Evolutionary conservation across 2,888 invertebrate genomes (phyloP).

Genomic region (Diaprepes abbreviatus): DNA sequence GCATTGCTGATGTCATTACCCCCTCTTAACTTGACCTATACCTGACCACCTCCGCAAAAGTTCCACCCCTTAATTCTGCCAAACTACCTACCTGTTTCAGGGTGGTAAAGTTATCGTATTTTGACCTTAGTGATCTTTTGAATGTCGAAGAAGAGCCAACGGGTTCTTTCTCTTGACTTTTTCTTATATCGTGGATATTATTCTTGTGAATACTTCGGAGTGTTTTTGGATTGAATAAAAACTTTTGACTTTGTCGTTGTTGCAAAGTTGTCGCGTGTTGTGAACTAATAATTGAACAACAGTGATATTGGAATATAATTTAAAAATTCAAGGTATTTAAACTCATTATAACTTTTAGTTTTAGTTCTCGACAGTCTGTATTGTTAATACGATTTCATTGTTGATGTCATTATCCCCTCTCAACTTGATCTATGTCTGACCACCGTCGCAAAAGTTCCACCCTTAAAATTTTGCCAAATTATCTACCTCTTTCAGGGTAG

Average conservation of each 20-base stretch:
- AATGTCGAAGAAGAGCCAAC: not conserved
- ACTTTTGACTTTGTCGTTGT: not conserved
- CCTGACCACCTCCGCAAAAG: conserved; percentile 19
- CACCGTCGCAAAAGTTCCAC: conserved; percentile 14
- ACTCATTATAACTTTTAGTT: too few relatives aligned
- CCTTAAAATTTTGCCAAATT: not conserved
- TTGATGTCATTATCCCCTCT: conserved; percentile 8
- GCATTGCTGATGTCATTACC: not conserved
- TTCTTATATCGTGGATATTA: too few relatives aligned
- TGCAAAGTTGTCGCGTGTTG: too few relatives aligned
- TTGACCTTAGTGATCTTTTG: conserved; percentile 1
- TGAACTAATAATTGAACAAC: too few relatives aligned
- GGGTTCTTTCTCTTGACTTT: too few relatives aligned
- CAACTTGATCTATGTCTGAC: conserved; percentile 3
- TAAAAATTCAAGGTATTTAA: too few relatives aligned
- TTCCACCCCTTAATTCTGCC: not conserved
- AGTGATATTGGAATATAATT: too few relatives aligned
- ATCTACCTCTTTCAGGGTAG: conserved; percentile 14
- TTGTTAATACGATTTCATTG: too few relatives aligned
- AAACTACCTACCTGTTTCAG: conserved; percentile 18
- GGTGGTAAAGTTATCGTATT: not conserved
- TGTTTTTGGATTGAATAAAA: not conserved
- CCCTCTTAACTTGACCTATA: conserved; percentile 5
- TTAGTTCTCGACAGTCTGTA: too few relatives aligned
- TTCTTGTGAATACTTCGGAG: too few relatives aligned